These are phyloP conservation scores for Felis chaus DNA, from an alignment of 2,113 vertebrate genomes.

Conservation along the genomic window DNA sequence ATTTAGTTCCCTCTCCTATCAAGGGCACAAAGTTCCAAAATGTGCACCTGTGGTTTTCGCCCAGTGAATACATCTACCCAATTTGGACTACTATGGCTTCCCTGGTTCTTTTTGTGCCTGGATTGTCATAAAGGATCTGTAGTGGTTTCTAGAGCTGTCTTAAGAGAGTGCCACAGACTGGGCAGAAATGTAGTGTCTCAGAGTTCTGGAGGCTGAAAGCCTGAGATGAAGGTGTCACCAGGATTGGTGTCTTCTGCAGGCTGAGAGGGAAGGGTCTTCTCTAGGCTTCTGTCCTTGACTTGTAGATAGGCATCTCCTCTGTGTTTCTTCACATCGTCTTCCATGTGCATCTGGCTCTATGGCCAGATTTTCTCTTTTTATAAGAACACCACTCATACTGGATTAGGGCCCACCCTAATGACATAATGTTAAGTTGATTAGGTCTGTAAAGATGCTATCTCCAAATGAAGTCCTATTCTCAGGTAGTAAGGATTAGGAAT, in stretches of 20 bases:
- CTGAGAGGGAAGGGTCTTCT: background rate
- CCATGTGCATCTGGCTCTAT: background rate
- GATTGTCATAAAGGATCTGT: background rate
- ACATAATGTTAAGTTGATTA: background rate
- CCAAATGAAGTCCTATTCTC: background rate
- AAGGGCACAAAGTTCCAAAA: background rate
- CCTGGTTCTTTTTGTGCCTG: background rate
- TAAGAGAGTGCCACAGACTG: background rate
- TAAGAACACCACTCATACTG: background rate
- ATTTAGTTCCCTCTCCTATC: background rate
- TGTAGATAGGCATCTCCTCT: background rate
- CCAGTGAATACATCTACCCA: background rate
- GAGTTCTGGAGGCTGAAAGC: background rate
- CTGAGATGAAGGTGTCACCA: background rate
- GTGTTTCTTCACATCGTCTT: background rate
- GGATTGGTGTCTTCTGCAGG: background rate
- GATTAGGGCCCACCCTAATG: background rate
- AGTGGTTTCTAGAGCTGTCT: background rate
- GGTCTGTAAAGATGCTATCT: background rate
- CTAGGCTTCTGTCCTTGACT: background rate
- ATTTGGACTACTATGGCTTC: background rate
- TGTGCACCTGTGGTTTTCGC: background rate
- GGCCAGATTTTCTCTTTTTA: background rate
- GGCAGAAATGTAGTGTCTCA: background rate
- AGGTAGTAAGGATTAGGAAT: background rate